Base-by-base conservation (phyloP, 2,113 vertebrate species). In the Notothenia coriiceps region DNA sequence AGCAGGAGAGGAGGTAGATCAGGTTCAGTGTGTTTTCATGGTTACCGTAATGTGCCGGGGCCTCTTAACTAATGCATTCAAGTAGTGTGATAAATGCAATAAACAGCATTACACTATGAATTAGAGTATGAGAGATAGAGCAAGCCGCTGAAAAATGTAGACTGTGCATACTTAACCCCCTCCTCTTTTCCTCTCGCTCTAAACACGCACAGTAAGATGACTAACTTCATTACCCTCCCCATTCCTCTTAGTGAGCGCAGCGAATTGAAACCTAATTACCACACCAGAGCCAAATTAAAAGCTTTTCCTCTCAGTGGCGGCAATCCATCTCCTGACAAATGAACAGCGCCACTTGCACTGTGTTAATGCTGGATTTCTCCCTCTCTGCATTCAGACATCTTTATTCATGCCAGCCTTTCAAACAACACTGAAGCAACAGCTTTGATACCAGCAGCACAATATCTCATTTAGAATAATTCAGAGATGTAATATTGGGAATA, bases 21-120 rank as follows among this genome's bases (percentile, higher is more conserved):
- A 88, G 93, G 93, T 97, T 95, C 96, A 90, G 82, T 73, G 35
- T 95, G 95, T 96, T 96, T 96, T 96, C 95, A 95, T 95, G 94
- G 93, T 94, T 96, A 96, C 94, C 91, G 93, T 97, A 96, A 97
- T 96, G 96, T 95, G 95, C 94, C 86, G 74, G 87, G 80, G 88
- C 94, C 95, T 96, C 95, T 96, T 96, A 93, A 95, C 90, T 81
- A 95, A 92, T 94, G 92, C 87, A 92, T 87, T 81, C 89, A 91
- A 92, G 91, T 80, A 90, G 85, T 50, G 79, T 76, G 86, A 91
- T 90, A 90, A 85, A 89, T 77, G 35, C 88, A 93, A 94, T 94
- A 94, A 93, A 94, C 91, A 93, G 79, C 91, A 93, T 94, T 93
- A 92, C 80, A 93, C 90, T 88, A 93, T 89, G 88, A 91, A 92